Percentiles rank a stretch among this genome's conserved stretches.
These are phyloP conservation scores for Oeneis ivallda DNA, from an alignment of 2,888 invertebrate genomes.

Conservation along the genomic window DNA sequence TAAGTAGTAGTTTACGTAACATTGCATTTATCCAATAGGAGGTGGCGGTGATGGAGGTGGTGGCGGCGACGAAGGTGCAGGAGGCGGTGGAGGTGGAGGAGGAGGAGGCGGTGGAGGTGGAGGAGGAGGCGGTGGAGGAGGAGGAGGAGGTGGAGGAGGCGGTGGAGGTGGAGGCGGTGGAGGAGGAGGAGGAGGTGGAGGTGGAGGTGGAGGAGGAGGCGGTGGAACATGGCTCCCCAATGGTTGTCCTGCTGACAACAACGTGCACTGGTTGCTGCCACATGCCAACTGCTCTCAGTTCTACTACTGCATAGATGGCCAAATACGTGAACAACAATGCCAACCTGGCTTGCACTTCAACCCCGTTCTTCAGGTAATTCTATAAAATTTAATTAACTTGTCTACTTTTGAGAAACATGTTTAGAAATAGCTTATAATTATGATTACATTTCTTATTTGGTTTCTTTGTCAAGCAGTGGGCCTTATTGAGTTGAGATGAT, in stretches of 20 bases:
- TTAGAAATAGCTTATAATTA: no score
- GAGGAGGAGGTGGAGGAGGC: not conserved
- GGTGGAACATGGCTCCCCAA: constrained; percentile 26
- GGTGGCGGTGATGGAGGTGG: not conserved
- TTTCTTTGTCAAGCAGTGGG: no score
- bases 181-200: not conserved
- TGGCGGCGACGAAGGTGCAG: not conserved
- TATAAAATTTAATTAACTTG: no score
- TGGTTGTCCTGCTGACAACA: constrained; percentile 48
- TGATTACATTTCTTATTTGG: no score
- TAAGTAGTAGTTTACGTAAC: no score
- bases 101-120: not conserved
- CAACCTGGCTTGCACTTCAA: constrained; percentile 4
- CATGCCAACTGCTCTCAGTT: constrained; percentile 48
- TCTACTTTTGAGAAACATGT: no score
- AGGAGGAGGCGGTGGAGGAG: not conserved
- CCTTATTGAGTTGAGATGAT: no score
- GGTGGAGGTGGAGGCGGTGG: not conserved
- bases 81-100: not conserved
- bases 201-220: not conserved
- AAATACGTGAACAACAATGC: constrained; percentile 38
- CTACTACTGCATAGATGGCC: constrained; percentile 52
- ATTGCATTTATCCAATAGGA: no score
- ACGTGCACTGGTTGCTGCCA: constrained; percentile 49
- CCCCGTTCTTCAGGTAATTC: not conserved